Conservation (phyloP, 1,140 invertebrate species). For the Wiebesia pumilae region DNA sequence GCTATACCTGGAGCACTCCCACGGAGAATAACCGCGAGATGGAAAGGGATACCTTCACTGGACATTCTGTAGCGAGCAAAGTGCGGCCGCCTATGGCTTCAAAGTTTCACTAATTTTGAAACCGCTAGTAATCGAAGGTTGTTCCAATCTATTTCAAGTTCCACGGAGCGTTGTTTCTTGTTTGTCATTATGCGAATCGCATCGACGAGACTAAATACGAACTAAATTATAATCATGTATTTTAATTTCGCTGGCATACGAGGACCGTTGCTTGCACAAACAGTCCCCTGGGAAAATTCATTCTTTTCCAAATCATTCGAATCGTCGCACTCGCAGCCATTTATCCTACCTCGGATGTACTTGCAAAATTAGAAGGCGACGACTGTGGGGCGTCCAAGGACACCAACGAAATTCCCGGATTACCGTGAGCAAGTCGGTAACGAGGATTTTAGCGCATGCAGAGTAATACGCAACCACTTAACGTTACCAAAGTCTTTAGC, state of each 20-base stretch:
- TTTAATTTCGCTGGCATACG: no score
- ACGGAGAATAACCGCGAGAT: conserved; percentile 22
- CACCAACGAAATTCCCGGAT: neutral
- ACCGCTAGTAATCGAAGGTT: conserved; percentile 21
- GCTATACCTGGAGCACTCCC: conserved; percentile 19
- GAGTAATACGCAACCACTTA: no score
- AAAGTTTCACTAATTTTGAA: conserved; percentile 35
- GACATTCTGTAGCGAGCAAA: neutral
- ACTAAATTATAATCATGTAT: no score
- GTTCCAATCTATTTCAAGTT: neutral
- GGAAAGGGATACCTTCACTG: neutral
- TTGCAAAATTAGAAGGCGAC: neutral
- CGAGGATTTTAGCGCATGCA: no score
- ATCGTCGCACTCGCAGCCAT: no score
- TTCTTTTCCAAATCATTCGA: no score
- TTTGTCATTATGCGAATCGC: neutral
- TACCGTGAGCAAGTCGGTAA: neutral
- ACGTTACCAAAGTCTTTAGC: neutral
- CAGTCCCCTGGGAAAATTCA: no score
- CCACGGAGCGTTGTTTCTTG: neutral
- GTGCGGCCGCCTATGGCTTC: neutral
- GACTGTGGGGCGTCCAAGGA: no score
- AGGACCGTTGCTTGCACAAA: no score
- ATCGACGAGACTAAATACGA: no score
- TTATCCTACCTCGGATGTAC: no score